A percentile compares a stretch with the other conserved stretches of the same genome.
phyloP scores from a whole-genome alignment of 2,113 vertebrate genomes.

The Aptenodytes forsteri region DNA sequence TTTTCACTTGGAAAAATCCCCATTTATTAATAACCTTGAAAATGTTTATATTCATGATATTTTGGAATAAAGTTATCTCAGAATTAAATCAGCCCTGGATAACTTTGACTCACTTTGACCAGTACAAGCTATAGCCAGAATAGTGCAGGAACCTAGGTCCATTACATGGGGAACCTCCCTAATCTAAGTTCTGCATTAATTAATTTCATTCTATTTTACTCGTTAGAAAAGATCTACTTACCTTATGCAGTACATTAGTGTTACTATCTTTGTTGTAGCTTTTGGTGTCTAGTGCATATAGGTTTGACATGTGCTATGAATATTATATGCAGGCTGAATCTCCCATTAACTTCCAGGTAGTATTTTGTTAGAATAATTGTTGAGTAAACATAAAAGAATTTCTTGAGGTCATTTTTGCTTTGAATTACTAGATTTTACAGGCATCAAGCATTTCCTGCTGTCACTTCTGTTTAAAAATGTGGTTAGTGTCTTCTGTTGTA shows the following conservation, averaged over 20 bases:
- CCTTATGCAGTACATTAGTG: background rate
- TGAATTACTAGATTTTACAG: background rate
- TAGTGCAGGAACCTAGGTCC: background rate
- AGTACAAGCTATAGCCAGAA: background rate
- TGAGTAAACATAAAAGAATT: background rate
- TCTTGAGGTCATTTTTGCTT: background rate
- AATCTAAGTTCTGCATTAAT: background rate
- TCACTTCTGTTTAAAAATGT: background rate
- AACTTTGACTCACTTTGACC: background rate
- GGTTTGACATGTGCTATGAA: too few species aligned
- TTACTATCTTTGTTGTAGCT: too few species aligned
- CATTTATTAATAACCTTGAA: background rate
- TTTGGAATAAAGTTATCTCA: background rate
- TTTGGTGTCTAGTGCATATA: background rate
- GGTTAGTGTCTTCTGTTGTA: background rate
- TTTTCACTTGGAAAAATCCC: background rate
- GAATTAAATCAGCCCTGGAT: background rate
- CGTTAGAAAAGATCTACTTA: background rate
- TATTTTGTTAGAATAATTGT: background rate
- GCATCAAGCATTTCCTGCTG: background rate
- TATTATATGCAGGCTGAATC: background rate
- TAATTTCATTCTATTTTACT: background rate
- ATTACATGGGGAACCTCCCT: background rate
- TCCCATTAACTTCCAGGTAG: background rate
- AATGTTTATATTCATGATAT: background rate